Evolutionary conservation across 2,797 vertebrate genomes (phyloP).

Genomic region (Otolemur crassicaudatus): DNA sequence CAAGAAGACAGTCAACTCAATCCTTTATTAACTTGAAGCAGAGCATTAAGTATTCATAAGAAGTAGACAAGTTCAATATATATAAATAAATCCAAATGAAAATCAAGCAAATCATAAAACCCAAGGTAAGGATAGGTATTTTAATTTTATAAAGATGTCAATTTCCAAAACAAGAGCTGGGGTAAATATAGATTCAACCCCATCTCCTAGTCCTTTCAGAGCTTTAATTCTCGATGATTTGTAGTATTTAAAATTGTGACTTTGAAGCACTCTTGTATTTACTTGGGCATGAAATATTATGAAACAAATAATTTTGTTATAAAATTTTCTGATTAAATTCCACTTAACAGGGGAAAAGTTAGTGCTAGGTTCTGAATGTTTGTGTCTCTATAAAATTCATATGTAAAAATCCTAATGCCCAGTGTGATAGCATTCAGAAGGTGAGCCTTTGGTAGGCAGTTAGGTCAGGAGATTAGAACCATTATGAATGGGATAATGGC

Average conservation of each 20-base stretch:
- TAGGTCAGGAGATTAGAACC: not conserved
- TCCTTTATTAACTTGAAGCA: not conserved
- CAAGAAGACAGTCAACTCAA: not conserved
- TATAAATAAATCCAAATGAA: conserved; percentile 28
- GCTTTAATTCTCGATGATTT: not conserved
- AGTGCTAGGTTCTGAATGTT: not conserved
- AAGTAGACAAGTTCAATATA: conserved; percentile 14
- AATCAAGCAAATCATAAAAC: conserved; percentile 8
- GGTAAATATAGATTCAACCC: not conserved
- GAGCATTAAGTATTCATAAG: not conserved
- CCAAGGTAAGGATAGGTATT: not conserved
- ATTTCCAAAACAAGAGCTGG: not conserved
- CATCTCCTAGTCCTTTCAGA: not conserved
- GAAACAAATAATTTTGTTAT: not conserved
- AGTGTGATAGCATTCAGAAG: not conserved
- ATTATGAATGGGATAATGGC: not conserved
- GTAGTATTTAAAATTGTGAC: conserved; percentile 14
- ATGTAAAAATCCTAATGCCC: not conserved
- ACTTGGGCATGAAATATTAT: not conserved
- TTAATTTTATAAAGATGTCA: not conserved
- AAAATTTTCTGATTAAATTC: not conserved
- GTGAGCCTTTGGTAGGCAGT: not conserved
- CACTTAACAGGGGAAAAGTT: not conserved
- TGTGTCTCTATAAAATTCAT: not conserved
- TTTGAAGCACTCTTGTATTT: not conserved